phyloP scores from a whole-genome alignment of 2,797 vertebrate genomes.

The Acrocephalus scirpaceus region DNA sequence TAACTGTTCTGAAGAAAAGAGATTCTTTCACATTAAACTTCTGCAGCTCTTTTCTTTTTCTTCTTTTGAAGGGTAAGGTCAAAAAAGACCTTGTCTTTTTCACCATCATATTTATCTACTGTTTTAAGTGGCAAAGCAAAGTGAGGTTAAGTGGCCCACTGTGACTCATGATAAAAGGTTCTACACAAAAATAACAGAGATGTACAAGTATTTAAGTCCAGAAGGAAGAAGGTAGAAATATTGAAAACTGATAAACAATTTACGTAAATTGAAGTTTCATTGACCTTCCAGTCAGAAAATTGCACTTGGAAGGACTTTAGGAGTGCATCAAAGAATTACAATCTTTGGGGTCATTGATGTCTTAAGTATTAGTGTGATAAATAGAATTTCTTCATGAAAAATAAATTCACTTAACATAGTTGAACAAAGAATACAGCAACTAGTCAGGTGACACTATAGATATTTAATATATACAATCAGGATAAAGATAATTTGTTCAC shows the following conservation, averaged over 20 bases:
- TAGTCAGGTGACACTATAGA: neutral
- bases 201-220: neutral
- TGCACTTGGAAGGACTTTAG: neutral
- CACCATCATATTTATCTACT: neutral
- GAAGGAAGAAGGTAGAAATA: neutral
- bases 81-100: neutral
- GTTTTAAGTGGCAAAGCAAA: neutral
- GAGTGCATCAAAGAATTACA: neutral
- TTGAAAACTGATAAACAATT: neutral
- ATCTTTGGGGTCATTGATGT: neutral
- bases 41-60: neutral
- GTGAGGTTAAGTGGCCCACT: neutral
- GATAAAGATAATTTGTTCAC: slow-evolving; percentile 1
- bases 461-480: neutral
- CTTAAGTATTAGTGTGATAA: neutral
- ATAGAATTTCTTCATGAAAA: neutral
- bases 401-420: neutral
- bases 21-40: neutral
- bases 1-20: neutral
- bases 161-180: neutral
- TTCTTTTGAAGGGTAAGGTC: neutral
- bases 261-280: neutral
- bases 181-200: neutral
- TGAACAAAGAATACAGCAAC: neutral
- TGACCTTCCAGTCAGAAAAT: neutral